Conservation (phyloP, 2,888 invertebrate species). For the Morpho deidamia region DNA sequence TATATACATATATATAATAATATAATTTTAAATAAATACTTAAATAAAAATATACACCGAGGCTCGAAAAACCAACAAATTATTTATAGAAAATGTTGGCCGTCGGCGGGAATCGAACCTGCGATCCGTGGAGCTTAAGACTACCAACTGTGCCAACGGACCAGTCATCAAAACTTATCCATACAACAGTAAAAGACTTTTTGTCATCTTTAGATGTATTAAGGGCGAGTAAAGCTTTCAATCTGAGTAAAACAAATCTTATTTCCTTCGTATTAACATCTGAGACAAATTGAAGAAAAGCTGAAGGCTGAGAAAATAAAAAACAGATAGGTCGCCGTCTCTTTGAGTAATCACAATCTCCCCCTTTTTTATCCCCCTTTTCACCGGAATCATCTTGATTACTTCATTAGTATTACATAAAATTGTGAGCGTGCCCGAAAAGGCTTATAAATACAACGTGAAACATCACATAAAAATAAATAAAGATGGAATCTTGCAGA, state of each 20-base stretch:
- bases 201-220: not conserved
- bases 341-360: constrained; percentile 60
- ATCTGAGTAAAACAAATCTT: constrained; percentile 33
- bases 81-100: too few relatives aligned
- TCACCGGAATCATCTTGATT: constrained; percentile 44
- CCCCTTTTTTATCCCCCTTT: constrained; percentile 37
- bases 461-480: not conserved
- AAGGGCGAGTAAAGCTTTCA: constrained; percentile 9
- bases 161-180: too few relatives aligned
- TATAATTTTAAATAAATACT: too few relatives aligned
- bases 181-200: not conserved
- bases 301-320: constrained; percentile 43
- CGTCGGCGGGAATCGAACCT: too few relatives aligned
- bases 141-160: too few relatives aligned
- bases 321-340: constrained; percentile 38
- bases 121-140: too few relatives aligned
- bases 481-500: too few relatives aligned
- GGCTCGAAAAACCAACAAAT: too few relatives aligned
- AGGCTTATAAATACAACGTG: not conserved
- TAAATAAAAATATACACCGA: too few relatives aligned
- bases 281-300: constrained; percentile 53
- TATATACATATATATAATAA: too few relatives aligned
- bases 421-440: constrained; percentile 13
- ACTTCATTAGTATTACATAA: constrained; percentile 36
- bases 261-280: constrained; percentile 38